Evolutionary conservation across 2,797 vertebrate species (phyloP).

Genomic region (Melanotaenia parkinsoni): DNA sequence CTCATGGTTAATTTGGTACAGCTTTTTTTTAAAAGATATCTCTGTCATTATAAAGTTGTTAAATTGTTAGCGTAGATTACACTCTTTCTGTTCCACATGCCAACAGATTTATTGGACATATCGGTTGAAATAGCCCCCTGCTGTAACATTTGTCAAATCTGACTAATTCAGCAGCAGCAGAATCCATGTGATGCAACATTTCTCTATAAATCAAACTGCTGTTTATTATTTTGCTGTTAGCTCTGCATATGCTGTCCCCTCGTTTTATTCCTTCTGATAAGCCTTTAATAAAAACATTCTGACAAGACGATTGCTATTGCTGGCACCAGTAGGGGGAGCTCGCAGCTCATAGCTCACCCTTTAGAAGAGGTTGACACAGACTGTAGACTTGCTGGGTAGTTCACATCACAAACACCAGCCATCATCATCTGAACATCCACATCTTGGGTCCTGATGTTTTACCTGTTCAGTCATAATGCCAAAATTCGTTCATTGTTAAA

Average conservation of each 20-base stretch:
- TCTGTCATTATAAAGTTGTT: not conserved
- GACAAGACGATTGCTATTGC: not conserved
- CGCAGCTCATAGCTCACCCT: conserved; percentile 77
- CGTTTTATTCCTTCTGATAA: conserved; percentile 6
- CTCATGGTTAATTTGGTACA: not conserved
- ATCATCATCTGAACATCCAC: conserved; percentile 33
- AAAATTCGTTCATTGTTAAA: conserved; percentile 23
- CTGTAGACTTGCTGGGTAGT: conserved; percentile 53
- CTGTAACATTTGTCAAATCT: conserved; percentile 17
- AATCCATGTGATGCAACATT: not conserved
- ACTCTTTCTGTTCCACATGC: not conserved
- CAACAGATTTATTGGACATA: not conserved
- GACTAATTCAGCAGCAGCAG: not conserved
- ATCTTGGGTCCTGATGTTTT: conserved; percentile 33
- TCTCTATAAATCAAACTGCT: not conserved
- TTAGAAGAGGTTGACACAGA: not conserved
- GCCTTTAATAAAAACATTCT: not conserved
- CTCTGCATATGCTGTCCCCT: conserved; percentile 10
- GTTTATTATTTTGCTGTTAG: not conserved
- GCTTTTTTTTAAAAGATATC: not conserved
- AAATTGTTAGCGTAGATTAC: not conserved
- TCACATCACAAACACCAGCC: conserved; percentile 40
- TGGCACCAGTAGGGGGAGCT: conserved; percentile 90
- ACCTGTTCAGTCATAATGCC: conserved; percentile 16
- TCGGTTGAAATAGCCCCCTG: conserved; percentile 8